These are phyloP conservation scores for Dolichallabes microphthalmus DNA, from an alignment of 2,113 vertebrate species.

Conservation along the genomic window DNA sequence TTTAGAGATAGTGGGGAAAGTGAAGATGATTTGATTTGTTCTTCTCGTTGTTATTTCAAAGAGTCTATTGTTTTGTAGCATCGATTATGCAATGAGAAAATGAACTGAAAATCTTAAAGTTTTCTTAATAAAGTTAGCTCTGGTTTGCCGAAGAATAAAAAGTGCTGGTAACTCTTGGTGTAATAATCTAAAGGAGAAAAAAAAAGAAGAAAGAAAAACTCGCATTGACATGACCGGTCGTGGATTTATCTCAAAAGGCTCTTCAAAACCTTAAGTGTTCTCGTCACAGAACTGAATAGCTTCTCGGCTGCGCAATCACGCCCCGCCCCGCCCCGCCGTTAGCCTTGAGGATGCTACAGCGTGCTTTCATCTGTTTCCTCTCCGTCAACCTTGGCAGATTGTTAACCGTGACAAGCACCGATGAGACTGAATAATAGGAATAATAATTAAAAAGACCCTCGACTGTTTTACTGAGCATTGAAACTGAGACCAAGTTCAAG, in stretches of 20 bases:
- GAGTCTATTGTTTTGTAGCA: neutral
- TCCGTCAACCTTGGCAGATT: neutral
- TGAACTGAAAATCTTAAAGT: neutral
- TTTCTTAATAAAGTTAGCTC: conserved; percentile 13
- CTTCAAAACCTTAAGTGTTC: neutral
- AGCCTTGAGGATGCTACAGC: conserved; percentile 48
- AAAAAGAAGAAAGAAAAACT: conserved; percentile 12
- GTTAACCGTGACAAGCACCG: neutral
- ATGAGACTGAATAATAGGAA: neutral
- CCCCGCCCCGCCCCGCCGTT: conserved; percentile 54
- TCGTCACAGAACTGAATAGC: conserved; percentile 18
- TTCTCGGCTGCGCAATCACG: conserved; percentile 30
- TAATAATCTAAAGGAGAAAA: conserved; percentile 45
- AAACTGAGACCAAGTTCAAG: neutral
- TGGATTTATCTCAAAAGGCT: neutral
- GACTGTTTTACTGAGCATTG: neutral
- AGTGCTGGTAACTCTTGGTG: conserved; percentile 31
- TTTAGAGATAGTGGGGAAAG: neutral
- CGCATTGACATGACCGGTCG: neutral
- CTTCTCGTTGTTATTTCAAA: neutral
- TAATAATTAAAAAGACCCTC: neutral
- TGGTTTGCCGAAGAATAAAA: neutral
- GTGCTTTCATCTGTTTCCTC: neutral
- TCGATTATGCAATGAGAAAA: neutral
- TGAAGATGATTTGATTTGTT: neutral